Evolutionary conservation across 2,113 vertebrate species (phyloP).

Genomic region (Promerops cafer): DNA sequence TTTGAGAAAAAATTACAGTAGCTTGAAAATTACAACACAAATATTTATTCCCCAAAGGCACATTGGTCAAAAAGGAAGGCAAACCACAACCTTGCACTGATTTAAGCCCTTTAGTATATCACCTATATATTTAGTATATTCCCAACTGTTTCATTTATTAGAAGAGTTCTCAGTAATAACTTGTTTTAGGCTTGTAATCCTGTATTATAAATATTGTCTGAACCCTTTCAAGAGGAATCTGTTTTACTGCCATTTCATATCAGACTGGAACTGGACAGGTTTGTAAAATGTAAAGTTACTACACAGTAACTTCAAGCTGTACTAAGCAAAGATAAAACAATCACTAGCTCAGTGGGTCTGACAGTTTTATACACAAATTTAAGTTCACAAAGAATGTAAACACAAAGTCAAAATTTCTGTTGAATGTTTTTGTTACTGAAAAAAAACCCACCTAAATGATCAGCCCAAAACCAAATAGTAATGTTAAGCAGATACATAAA

Average conservation of each 20-base stretch:
- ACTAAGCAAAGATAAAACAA: not conserved
- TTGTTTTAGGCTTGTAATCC: not conserved
- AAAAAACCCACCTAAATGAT: not conserved
- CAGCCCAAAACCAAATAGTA: not conserved
- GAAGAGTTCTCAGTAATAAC: not conserved
- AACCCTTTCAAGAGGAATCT: not conserved
- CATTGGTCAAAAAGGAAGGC: not conserved
- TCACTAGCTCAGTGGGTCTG: not conserved
- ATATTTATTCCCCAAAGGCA: not conserved
- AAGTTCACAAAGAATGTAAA: not conserved
- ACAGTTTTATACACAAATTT: not conserved
- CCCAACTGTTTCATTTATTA: not conserved
- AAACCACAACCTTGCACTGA: not conserved
- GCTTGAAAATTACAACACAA: not conserved
- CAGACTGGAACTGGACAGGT: not conserved
- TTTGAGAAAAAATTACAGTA: conserved; percentile 20
- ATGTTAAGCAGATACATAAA: not conserved
- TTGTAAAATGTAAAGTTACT: not conserved
- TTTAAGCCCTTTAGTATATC: not conserved
- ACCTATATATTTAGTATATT: no score
- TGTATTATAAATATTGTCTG: not conserved
- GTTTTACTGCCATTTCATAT: not conserved
- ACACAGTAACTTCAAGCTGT: not conserved
- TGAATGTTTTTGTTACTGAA: not conserved
- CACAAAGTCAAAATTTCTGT: not conserved